phyloP scores from a whole-genome alignment of 2,888 invertebrate genomes.

The Macrophya alboannulata region DNA sequence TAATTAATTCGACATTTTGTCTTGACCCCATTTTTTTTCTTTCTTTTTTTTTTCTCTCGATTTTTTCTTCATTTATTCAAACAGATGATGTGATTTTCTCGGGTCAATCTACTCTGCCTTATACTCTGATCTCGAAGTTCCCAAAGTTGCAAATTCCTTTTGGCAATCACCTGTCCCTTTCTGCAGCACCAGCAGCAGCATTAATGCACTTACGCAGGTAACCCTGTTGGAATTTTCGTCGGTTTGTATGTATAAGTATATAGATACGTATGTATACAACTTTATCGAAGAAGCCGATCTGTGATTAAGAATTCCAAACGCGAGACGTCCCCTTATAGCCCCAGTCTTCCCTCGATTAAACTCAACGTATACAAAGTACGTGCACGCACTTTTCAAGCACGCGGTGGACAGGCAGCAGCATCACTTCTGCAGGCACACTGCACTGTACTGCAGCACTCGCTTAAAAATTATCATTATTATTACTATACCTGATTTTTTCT shows the following conservation, averaged over 20 bases:
- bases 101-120: neutral
- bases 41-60: neutral
- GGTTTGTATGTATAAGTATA: neutral
- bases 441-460: conserved; percentile 30
- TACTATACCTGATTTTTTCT: neutral
- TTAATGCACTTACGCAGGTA: neutral
- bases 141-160: conserved; percentile 5
- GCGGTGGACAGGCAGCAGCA: no score
- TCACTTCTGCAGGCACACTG: neutral
- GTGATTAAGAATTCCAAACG: conserved; percentile 51
- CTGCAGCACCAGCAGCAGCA: no score
- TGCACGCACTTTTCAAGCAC: conserved; percentile 36
- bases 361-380: conserved; percentile 45
- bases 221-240: conserved; percentile 4
- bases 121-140: neutral
- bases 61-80: neutral
- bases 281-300: conserved; percentile 43
- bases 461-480: conserved; percentile 23
- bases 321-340: conserved; percentile 25
- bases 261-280: neutral
- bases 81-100: no score
- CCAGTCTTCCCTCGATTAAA: neutral
- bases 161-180: neutral
- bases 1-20: neutral
- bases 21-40: neutral